Percentiles rank a stretch among this genome's conserved stretches.
Conservation (phyloP, 2,888 invertebrate species). For the Blomia tropicalis region DNA sequence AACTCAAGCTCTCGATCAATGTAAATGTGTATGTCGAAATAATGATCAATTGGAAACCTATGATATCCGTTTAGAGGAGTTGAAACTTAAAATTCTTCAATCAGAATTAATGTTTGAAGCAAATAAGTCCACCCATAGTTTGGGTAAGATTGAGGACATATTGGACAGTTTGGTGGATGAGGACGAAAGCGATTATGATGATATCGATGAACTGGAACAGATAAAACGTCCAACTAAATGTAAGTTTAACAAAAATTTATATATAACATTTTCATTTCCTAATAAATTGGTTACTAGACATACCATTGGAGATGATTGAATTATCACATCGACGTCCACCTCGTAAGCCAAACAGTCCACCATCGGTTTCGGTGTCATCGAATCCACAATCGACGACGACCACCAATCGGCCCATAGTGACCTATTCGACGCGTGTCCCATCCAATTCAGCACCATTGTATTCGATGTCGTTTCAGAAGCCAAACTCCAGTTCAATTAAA, state of each 20-base stretch:
- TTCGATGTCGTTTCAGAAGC: background rate
- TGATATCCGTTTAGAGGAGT: constrained; percentile 1
- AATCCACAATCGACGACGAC: background rate
- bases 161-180: constrained; percentile 11
- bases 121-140: background rate
- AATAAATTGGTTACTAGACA: constrained; percentile 3
- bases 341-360: background rate
- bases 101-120: background rate
- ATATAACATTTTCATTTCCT: background rate
- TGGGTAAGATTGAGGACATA: background rate
- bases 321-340: constrained; percentile 19
- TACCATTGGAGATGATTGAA: constrained; percentile 21
- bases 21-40: background rate
- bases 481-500: background rate
- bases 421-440: background rate
- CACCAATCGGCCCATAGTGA: background rate
- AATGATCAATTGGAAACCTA: background rate
- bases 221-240: constrained; percentile 19
- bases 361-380: background rate
- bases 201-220: constrained; percentile 14
- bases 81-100: background rate
- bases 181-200: constrained; percentile 16
- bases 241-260: background rate
- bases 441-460: background rate
- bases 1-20: background rate